Base-by-base conservation (phyloP, 2,113 vertebrate species). In the Climacteris rufus region DNA sequence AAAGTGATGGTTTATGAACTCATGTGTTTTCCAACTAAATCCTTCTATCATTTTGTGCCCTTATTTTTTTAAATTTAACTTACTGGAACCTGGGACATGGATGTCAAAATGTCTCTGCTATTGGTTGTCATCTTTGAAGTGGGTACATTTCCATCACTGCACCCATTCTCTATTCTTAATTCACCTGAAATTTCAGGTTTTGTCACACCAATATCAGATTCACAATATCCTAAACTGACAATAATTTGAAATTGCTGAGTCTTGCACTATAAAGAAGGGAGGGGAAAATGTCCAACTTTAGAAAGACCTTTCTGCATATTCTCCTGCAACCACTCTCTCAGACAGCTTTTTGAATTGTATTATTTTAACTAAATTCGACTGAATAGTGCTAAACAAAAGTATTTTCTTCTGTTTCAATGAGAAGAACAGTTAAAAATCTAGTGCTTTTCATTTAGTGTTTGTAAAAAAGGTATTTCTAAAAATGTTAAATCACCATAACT, bases 31-130 rank as follows among this genome's bases (percentile, higher is more conserved):
- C 6, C 12, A 76, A 7, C 13, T 72, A 53, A 54, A 39, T 64
- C 3, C 1, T 79, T 45, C 16, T 84, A 30, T 61, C 1, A 31
- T 50, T 64, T 64, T 70, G 2, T 81, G 5, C 1, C 1, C n/a
- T n/a, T n/a, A n/a, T 12, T 8, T 49, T 35, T 68, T 23, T 45
- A 45, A 13, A 4, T 15, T 21, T 17, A 33, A 23, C 33, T 40
- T 52, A 17, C 27, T 61, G 42, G 31, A 90, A 40, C 4, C 12
- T 57, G 35, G 21, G 15, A 23, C 4, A 24, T 64, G 10, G 11
- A 13, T 90, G 15, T 60, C 21, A 63, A 82, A 66, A 80, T 61
- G 5, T 54, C 22, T 68, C 22, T 85, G 37, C 39, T 90, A 24
- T 18, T 83, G 15, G 5, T 33, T 90, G 45, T 54, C 28, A 76